phyloP scores from a whole-genome alignment of 1,140 invertebrate genomes.

The Drosophila ogumai region DNA sequence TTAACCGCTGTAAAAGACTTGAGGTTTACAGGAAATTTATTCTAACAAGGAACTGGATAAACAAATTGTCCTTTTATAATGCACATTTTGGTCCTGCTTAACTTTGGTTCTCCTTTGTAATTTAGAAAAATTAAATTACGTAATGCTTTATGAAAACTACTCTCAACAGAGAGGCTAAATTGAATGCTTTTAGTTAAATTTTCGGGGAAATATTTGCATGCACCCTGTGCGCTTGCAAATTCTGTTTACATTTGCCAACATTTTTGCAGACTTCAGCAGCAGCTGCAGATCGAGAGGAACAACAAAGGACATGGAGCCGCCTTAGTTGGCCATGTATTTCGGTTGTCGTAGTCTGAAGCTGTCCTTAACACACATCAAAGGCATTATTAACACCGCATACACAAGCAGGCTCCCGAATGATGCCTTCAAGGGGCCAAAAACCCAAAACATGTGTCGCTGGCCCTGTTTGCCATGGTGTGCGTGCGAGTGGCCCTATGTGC shows the following conservation, averaged over 20 bases:
- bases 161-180: not conserved
- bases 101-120: not conserved
- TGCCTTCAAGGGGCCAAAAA: constrained; percentile 68
- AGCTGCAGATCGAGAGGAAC: constrained; percentile 16
- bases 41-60: not conserved
- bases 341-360: constrained; percentile 70
- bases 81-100: not conserved
- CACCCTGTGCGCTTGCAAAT: constrained; percentile 16
- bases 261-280: constrained; percentile 35
- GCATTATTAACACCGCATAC: constrained; percentile 78
- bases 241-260: constrained; percentile 38
- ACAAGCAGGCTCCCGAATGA: constrained; percentile 67
- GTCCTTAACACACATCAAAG: constrained; percentile 81
- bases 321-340: constrained; percentile 44
- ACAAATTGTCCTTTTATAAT: not conserved
- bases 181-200: constrained; percentile 12
- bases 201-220: constrained; percentile 1
- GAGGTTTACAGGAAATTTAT: not conserved
- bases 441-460: constrained; percentile 76
- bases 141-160: not conserved
- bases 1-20: not conserved
- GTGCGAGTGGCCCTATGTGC: constrained; percentile 40
- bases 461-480: constrained; percentile 16
- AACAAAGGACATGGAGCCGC: constrained; percentile 35
- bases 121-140: not conserved